phyloP scores from a whole-genome alignment of 2,888 invertebrate genomes.

The Tipula helvola region DNA sequence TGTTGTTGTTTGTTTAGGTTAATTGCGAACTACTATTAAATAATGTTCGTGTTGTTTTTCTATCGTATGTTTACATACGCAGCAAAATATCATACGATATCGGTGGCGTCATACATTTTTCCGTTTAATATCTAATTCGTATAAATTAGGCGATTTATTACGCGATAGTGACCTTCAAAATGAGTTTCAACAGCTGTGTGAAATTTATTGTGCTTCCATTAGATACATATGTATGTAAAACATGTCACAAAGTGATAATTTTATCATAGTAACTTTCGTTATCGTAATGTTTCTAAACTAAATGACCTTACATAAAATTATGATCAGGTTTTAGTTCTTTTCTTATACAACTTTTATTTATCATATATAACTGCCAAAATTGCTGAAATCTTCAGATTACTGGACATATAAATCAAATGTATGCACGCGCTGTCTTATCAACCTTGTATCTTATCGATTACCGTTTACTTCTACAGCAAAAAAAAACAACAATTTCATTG shows the following conservation, averaged over 20 bases:
- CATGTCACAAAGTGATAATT: neutral
- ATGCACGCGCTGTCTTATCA: neutral
- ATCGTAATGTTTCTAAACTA: neutral
- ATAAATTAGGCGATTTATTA: neutral
- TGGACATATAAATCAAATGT: neutral
- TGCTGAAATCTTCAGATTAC: neutral
- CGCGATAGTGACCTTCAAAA: neutral
- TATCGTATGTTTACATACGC: neutral
- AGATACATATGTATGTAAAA: neutral
- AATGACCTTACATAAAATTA: neutral
- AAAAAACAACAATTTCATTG: neutral
- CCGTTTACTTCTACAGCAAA: neutral
- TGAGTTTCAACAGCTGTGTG: neutral
- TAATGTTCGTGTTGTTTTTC: neutral
- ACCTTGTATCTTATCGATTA: neutral
- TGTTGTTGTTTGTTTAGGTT: neutral
- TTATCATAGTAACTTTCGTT: neutral
- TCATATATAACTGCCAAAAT: neutral
- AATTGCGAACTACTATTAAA: neutral
- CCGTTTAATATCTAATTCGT: neutral
- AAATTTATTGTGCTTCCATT: neutral
- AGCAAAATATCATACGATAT: neutral
- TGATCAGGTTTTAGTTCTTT: neutral
- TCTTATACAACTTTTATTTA: neutral
- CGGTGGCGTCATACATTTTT: neutral